Conservation (phyloP, 2,797 vertebrate species). For the Bradypus variegatus region DNA sequence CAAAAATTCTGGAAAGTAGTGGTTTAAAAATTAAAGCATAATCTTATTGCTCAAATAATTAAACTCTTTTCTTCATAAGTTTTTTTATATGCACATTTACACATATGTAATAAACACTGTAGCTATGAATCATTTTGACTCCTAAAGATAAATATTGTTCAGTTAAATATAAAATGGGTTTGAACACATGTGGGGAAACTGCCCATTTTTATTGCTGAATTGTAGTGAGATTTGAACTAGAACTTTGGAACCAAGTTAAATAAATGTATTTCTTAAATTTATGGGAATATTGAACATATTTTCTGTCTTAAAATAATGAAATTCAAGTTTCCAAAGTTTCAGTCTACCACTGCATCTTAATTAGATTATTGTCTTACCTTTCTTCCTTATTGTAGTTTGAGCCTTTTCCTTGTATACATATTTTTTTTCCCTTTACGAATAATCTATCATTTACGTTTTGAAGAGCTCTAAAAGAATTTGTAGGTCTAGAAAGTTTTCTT, state of each 20-base stretch:
- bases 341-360: background rate
- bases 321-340: constrained; percentile 3
- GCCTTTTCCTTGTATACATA: background rate
- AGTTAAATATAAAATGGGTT: background rate
- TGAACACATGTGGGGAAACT: background rate
- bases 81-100: background rate
- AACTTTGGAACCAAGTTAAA: background rate
- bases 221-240: background rate
- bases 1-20: background rate
- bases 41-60: background rate
- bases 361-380: constrained; percentile 30
- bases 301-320: constrained; percentile 29
- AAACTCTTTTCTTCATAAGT: background rate
- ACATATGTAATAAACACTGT: background rate
- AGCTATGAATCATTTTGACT: constrained; percentile 14
- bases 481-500: constrained; percentile 28
- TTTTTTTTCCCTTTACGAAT: constrained; percentile 11
- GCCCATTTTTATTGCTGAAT: background rate
- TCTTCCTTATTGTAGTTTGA: background rate
- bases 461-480: background rate
- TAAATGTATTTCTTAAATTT: background rate
- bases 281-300: background rate
- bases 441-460: background rate
- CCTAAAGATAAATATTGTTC: constrained; percentile 11
- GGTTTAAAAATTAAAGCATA: background rate